phyloP scores from a whole-genome alignment of 2,113 vertebrate species.

The Gymnogyps californianus region DNA sequence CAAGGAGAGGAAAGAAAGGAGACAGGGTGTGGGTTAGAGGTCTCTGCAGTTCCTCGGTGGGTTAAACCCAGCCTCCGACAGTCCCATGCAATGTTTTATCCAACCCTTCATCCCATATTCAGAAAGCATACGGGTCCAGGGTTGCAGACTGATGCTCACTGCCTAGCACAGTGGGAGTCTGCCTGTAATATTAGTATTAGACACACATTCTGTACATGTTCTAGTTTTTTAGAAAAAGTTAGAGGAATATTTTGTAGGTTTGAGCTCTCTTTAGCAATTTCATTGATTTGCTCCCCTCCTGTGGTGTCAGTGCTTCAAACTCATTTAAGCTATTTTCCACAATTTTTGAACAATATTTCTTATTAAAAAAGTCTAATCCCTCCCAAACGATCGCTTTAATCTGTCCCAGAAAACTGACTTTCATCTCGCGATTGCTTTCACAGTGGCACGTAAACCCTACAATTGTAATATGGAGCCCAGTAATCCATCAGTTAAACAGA shows the following conservation, averaged over 20 bases:
- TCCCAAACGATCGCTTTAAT: background rate
- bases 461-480: background rate
- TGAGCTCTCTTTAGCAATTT: background rate
- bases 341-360: background rate
- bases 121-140: background rate
- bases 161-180: background rate
- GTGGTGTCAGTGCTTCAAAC: background rate
- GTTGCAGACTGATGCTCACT: background rate
- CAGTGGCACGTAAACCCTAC: background rate
- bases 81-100: background rate
- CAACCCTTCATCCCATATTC: background rate
- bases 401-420: conserved; percentile 7
- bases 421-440: conserved; percentile 4
- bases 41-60: background rate
- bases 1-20: background rate
- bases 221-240: background rate
- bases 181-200: background rate
- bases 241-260: background rate
- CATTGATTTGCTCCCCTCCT: background rate
- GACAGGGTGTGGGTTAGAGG: background rate
- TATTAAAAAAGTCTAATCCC: background rate
- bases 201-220: background rate
- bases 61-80: background rate
- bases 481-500: conserved; percentile 46
- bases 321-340: background rate